phyloP scores from a whole-genome alignment of 2,888 invertebrate genomes.

The Ochropacha duplaris region DNA sequence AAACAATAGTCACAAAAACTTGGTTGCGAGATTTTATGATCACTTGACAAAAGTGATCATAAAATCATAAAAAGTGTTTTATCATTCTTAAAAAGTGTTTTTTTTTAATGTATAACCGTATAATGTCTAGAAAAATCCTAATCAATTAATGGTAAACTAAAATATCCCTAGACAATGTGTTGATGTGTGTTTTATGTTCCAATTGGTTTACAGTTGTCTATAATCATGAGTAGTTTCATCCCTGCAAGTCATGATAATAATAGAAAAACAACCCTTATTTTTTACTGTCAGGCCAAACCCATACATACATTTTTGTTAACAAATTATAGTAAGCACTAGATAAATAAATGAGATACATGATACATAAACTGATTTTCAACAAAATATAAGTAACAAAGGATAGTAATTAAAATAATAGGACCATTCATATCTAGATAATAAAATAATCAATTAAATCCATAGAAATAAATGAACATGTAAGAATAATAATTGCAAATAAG shows the following conservation, averaged over 20 bases:
- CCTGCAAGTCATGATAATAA: not conserved
- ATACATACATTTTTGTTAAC: not conserved
- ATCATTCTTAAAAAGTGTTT: too few relatives aligned
- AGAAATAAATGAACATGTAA: not conserved
- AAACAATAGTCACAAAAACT: too few relatives aligned
- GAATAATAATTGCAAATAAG: constrained; percentile 1
- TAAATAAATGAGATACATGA: constrained; percentile 21
- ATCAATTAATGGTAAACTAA: too few relatives aligned
- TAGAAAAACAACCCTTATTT: constrained; percentile 8
- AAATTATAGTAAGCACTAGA: constrained; percentile 27
- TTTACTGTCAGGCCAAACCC: not conserved
- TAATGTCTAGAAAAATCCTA: too few relatives aligned
- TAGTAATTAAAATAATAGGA: not conserved
- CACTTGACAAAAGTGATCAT: too few relatives aligned
- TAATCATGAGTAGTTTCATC: not conserved
- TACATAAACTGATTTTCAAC: constrained; percentile 7
- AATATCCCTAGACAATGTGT: too few relatives aligned
- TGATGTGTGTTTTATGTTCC: too few relatives aligned
- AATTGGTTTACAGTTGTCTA: not conserved
- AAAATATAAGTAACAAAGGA: constrained; percentile 10
- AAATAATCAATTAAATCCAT: not conserved
- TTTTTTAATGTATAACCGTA: too few relatives aligned
- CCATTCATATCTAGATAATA: constrained; percentile 1
- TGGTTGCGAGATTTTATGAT: too few relatives aligned
- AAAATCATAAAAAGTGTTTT: too few relatives aligned